A percentile compares a stretch with the other conserved stretches of the same genome.
Conservation (phyloP, 2,888 invertebrate genomes). For the Euproctis similis region DNA sequence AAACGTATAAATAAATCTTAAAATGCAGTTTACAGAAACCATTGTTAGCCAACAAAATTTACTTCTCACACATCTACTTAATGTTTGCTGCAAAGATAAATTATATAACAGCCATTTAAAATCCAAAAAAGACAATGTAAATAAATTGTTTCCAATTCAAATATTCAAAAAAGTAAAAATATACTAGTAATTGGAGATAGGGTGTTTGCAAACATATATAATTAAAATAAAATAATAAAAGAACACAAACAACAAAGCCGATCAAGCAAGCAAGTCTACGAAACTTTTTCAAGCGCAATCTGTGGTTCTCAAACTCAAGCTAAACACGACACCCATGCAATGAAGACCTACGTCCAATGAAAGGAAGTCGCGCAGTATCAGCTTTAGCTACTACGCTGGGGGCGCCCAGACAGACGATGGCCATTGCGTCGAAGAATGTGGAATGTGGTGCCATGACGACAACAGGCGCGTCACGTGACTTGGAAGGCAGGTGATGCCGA, state of each 20-base stretch:
- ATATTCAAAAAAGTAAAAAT: no score
- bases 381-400: slow-evolving; percentile 93
- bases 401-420: slow-evolving; percentile 87
- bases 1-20: no score
- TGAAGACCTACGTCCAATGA: slow-evolving; percentile 89
- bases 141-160: no score
- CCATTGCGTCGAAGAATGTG: slow-evolving; percentile 91
- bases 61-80: no score
- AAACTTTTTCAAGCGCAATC: slow-evolving; percentile 1
- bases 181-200: no score
- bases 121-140: no score
- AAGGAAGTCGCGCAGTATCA: slow-evolving; percentile 86
- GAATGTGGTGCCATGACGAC: slow-evolving; percentile 93
- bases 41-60: no score
- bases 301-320: slow-evolving; percentile 1
- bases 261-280: slow-evolving; percentile 3
- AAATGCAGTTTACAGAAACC: no score
- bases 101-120: no score
- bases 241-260: slow-evolving; percentile 4
- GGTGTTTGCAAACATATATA: no score
- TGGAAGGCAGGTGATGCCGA: slow-evolving; percentile 59
- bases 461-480: slow-evolving; percentile 84
- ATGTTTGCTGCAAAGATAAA: no score
- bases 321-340: slow-evolving; percentile 3
- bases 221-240: slow-evolving; percentile 2